Evolutionary conservation across 2,888 invertebrate genomes (phyloP).

Genomic region (Galerucella pusilla): DNA sequence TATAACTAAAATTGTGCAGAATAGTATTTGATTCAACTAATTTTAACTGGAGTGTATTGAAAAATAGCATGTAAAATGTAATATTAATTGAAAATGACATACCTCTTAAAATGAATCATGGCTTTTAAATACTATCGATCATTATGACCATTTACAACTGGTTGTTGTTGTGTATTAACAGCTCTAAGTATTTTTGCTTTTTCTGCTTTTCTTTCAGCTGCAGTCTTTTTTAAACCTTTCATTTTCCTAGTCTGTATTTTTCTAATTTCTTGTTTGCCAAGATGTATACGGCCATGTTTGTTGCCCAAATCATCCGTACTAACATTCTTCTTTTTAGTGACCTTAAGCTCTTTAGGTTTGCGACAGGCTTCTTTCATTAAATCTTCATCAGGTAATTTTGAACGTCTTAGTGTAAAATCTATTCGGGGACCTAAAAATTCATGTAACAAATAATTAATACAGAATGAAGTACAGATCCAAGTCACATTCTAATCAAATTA

Average conservation of each 20-base stretch:
- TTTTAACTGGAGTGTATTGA: background rate
- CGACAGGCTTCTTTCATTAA: conserved; percentile 85
- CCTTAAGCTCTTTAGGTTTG: conserved; percentile 81
- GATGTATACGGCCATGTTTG: conserved; percentile 90
- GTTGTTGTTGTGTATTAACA: conserved; percentile 41
- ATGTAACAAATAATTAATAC: conserved; percentile 28
- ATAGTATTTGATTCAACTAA: background rate
- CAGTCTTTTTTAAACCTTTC: conserved; percentile 85
- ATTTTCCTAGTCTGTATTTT: conserved; percentile 91
- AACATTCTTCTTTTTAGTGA: conserved; percentile 91
- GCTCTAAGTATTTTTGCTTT: conserved; percentile 58
- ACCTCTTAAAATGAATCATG: background rate
- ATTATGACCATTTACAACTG: conserved; percentile 20
- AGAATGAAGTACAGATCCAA: background rate
- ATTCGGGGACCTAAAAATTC: conserved; percentile 81
- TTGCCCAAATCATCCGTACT: conserved; percentile 88
- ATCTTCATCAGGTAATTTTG: conserved; percentile 90
- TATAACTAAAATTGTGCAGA: too few relatives aligned
- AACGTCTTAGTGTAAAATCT: conserved; percentile 87
- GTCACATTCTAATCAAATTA: background rate
- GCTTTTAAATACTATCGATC: conserved; percentile 15
- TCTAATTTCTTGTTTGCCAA: conserved; percentile 88
- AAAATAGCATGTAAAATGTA: background rate
- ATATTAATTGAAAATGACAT: conserved; percentile 17
- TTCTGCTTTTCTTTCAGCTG: conserved; percentile 74